Evolutionary conservation across 2,888 invertebrate genomes (phyloP).

Genomic region (Limnephilus marmoratus): DNA sequence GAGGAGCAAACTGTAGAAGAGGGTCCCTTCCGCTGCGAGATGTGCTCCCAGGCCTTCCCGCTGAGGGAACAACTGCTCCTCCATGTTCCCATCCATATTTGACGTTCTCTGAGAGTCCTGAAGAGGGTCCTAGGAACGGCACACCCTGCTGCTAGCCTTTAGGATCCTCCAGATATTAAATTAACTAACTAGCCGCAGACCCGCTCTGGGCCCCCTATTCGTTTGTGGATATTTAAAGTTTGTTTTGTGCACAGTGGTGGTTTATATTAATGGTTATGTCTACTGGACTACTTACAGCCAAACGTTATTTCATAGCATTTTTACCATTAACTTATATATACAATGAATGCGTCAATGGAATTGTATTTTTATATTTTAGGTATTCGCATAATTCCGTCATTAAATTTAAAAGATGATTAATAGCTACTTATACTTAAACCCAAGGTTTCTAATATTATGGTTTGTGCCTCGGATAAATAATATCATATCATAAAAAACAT

Average conservation of each 20-base stretch:
- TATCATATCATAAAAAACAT: background rate
- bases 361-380: background rate
- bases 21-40: constrained; percentile 86
- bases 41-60: constrained; percentile 87
- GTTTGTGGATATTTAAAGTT: background rate
- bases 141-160: background rate
- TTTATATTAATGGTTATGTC: background rate
- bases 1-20: constrained; percentile 74
- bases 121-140: background rate
- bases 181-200: background rate
- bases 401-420: background rate
- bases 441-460: background rate
- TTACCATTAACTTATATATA: background rate
- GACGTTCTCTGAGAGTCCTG: constrained; percentile 70
- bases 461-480: background rate
- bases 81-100: constrained; percentile 89
- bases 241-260: background rate
- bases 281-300: background rate
- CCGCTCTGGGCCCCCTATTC: background rate
- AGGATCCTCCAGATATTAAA: background rate
- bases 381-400: constrained; percentile 2
- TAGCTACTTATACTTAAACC: background rate
- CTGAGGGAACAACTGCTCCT: constrained; percentile 84
- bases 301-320: background rate
- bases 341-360: background rate